phyloP scores from a whole-genome alignment of 2,888 invertebrate genomes.

The Yponomeuta sedellus region DNA sequence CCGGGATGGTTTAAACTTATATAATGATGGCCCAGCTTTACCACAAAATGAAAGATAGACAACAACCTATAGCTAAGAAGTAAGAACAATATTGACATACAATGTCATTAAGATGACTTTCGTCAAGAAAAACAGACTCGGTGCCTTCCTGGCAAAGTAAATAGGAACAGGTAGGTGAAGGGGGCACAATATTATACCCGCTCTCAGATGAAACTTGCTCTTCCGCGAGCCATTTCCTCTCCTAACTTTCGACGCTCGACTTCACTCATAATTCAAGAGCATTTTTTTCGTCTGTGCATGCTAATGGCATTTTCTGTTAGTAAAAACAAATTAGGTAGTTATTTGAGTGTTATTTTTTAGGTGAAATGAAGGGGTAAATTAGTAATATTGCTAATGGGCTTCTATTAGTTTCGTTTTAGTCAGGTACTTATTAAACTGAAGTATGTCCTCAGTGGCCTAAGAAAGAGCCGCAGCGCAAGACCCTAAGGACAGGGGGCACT shows the following conservation, averaged over 20 bases:
- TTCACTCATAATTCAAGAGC: slow-evolving; percentile 48
- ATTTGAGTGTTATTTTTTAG: neutral
- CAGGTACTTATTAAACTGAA: neutral
- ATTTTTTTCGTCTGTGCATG: slow-evolving; percentile 36
- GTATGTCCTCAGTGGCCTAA: neutral
- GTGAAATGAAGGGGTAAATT: neutral
- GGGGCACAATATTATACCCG: slow-evolving; percentile 30
- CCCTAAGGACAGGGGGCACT: neutral
- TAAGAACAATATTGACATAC: too few species aligned
- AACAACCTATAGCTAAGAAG: too few species aligned
- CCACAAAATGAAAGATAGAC: too few species aligned
- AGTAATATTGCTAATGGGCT: too few species aligned
- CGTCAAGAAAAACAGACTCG: too few species aligned
- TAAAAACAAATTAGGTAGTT: neutral
- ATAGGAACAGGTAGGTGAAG: slow-evolving; percentile 49
- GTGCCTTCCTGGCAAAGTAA: slow-evolving; percentile 28
- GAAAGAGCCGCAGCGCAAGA: neutral
- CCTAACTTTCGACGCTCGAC: slow-evolving; percentile 57
- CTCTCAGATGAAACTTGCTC: slow-evolving; percentile 33
- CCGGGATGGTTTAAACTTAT: too few species aligned
- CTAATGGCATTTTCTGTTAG: slow-evolving; percentile 41
- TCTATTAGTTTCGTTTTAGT: neutral
- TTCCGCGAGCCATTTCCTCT: slow-evolving; percentile 59
- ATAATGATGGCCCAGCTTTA: too few species aligned
- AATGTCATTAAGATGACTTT: too few species aligned